Evolutionary conservation across 2,797 vertebrate genomes (phyloP).

Genomic region (Rhinophrynus dorsalis): DNA sequence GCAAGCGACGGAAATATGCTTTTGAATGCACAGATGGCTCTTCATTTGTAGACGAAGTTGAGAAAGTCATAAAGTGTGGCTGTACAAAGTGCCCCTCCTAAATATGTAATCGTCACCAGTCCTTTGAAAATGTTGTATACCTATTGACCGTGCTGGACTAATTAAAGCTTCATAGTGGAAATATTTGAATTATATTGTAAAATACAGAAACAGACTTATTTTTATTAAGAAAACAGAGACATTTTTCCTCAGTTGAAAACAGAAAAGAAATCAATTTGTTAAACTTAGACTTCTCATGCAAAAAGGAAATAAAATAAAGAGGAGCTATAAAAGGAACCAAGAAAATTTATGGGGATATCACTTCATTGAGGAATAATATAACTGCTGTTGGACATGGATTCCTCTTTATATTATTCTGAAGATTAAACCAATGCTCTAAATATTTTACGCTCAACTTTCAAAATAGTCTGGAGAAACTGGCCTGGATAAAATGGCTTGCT

Average conservation of each 20-base stretch:
- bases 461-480: constrained; percentile 37
- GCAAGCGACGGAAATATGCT: constrained; percentile 97
- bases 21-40: constrained; percentile 98
- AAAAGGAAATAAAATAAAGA: too few relatives aligned
- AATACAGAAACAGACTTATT: constrained; percentile 99
- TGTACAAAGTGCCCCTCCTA: constrained; percentile 88
- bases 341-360: constrained; percentile 52
- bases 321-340: constrained; percentile 59
- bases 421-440: constrained; percentile 54
- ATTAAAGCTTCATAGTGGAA: constrained; percentile 90
- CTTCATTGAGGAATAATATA: constrained; percentile 51
- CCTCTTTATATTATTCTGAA: constrained; percentile 57
- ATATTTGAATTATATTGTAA: constrained; percentile 99
- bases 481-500: constrained; percentile 37
- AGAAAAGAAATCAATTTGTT: background rate
- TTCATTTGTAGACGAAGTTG: constrained; percentile 95
- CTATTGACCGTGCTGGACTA: constrained; percentile 85
- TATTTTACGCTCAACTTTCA: constrained; percentile 44
- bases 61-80: constrained; percentile 96
- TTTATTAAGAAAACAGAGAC: constrained; percentile 95
- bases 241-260: constrained; percentile 71
- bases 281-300: constrained; percentile 67
- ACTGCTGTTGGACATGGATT: constrained; percentile 54
- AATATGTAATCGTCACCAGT: constrained; percentile 55
- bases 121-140: constrained; percentile 61